Conservation (phyloP, 2,888 invertebrate species). For the Temnothorax unifasciatus region DNA sequence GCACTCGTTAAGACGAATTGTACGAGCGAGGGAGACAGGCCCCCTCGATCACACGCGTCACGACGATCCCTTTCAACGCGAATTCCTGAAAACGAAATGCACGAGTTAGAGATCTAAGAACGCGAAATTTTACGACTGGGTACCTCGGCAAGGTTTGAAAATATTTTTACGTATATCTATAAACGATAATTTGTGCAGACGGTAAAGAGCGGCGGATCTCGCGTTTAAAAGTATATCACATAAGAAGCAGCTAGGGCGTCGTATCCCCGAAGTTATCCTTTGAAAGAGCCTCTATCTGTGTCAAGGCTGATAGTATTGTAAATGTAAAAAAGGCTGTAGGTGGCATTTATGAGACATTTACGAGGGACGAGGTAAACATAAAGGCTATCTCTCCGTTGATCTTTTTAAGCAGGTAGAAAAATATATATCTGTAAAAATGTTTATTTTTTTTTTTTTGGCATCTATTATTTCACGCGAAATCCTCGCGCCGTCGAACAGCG, state of each 20-base stretch:
- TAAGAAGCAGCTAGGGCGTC: background rate
- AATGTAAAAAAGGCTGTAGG: conserved; percentile 24
- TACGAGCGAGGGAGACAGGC: conserved; percentile 42
- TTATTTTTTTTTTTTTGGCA: background rate
- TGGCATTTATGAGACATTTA: conserved; percentile 41
- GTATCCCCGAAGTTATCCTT: conserved; percentile 3
- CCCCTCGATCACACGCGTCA: background rate
- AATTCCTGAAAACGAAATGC: background rate
- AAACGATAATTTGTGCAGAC: background rate
- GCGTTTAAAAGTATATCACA: background rate
- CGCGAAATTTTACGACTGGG: no score
- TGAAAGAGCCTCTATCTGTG: conserved; percentile 33
- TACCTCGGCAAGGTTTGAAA: background rate
- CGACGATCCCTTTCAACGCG: background rate
- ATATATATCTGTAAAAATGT: background rate
- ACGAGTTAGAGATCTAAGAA: background rate
- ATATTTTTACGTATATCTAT: conserved; percentile 7
- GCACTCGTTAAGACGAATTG: conserved; percentile 62
- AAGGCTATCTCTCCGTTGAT: conserved; percentile 10
- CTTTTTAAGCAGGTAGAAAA: background rate
- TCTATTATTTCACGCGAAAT: background rate
- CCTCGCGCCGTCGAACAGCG: background rate
- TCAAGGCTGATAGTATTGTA: conserved; percentile 36
- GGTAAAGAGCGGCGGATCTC: background rate
- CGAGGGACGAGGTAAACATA: background rate